Evolutionary conservation across 1,140 invertebrate species (phyloP).

Genomic region (Aphaenogaster rudis): DNA sequence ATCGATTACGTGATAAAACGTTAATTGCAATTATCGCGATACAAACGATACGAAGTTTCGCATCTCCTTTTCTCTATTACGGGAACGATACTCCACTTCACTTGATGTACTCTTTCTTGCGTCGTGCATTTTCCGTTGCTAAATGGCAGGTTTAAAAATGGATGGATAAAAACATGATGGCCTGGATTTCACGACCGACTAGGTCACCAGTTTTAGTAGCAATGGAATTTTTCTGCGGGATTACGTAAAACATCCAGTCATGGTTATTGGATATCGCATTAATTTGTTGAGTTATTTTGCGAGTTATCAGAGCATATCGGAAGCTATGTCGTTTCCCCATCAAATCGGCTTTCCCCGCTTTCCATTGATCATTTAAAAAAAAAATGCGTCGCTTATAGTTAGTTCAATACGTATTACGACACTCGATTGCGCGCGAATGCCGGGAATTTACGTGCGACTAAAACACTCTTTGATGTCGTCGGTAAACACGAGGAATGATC

Average conservation of each 20-base stretch:
- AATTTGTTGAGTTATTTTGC: slow-evolving; percentile 42
- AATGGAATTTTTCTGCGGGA: slow-evolving; percentile 20
- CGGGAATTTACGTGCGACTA: neutral
- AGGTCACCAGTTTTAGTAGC: slow-evolving; percentile 22
- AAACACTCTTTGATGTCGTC: slow-evolving; percentile 31
- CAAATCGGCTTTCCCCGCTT: slow-evolving; percentile 32
- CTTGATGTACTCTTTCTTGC: neutral
- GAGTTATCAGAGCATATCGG: slow-evolving; percentile 42
- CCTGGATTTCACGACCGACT: neutral
- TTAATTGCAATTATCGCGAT: neutral
- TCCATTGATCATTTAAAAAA: slow-evolving; percentile 27
- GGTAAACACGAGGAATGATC: slow-evolving; percentile 27
- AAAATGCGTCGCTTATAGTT: neutral
- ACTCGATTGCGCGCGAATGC: neutral
- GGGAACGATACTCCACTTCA: neutral
- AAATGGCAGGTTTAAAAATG: slow-evolving; percentile 6
- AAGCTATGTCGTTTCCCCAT: slow-evolving; percentile 36
- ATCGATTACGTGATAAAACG: neutral
- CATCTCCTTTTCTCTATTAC: neutral
- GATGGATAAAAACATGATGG: neutral
- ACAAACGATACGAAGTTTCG: neutral
- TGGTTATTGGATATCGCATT: slow-evolving; percentile 32
- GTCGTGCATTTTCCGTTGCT: neutral
- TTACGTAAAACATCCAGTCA: slow-evolving; percentile 11
- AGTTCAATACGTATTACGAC: slow-evolving; percentile 34